Evolutionary conservation across 1,140 invertebrate species (phyloP).

Genomic region (Cydia strobilella): DNA sequence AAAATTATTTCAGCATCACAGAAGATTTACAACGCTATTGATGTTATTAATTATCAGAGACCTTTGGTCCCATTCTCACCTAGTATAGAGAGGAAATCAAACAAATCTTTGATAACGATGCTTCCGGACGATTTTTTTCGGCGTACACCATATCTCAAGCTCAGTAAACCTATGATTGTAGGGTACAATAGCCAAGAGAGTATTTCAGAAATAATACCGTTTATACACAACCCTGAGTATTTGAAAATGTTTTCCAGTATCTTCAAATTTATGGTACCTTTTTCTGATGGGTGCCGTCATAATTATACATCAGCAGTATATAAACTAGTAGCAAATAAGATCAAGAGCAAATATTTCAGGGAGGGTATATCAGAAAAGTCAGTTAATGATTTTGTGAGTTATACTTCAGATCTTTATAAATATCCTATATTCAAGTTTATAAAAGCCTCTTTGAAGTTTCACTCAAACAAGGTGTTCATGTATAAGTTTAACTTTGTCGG

Average conservation of each 20-base stretch:
- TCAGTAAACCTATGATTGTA: slow-evolving; percentile 56
- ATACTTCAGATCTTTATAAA: slow-evolving; percentile 56
- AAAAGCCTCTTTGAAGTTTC: slow-evolving; percentile 38
- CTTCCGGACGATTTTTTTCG: slow-evolving; percentile 44
- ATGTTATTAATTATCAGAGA: slow-evolving; percentile 57
- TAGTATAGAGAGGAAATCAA: slow-evolving; percentile 50
- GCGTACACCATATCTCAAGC: slow-evolving; percentile 35
- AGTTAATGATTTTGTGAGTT: slow-evolving; percentile 53
- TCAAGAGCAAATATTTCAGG: slow-evolving; percentile 60
- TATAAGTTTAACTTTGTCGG: slow-evolving; percentile 70
- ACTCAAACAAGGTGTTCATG: slow-evolving; percentile 49
- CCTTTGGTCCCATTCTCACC: slow-evolving; percentile 65
- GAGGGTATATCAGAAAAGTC: slow-evolving; percentile 47
- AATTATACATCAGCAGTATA: slow-evolving; percentile 51
- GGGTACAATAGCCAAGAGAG: slow-evolving; percentile 68
- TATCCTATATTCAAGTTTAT: slow-evolving; percentile 68
- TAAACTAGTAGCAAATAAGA: slow-evolving; percentile 46
- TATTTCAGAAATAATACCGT: slow-evolving; percentile 67
- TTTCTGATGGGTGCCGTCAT: slow-evolving; percentile 53
- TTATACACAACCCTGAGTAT: slow-evolving; percentile 59
- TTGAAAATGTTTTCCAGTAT: slow-evolving; percentile 47
- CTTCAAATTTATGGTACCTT: slow-evolving; percentile 68
- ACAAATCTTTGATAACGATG: slow-evolving; percentile 49
- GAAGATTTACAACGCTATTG: slow-evolving; percentile 58
- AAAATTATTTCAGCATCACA: slow-evolving; percentile 49